Conservation (phyloP, 1,140 invertebrate genomes). For the Conus betulinus region DNA sequence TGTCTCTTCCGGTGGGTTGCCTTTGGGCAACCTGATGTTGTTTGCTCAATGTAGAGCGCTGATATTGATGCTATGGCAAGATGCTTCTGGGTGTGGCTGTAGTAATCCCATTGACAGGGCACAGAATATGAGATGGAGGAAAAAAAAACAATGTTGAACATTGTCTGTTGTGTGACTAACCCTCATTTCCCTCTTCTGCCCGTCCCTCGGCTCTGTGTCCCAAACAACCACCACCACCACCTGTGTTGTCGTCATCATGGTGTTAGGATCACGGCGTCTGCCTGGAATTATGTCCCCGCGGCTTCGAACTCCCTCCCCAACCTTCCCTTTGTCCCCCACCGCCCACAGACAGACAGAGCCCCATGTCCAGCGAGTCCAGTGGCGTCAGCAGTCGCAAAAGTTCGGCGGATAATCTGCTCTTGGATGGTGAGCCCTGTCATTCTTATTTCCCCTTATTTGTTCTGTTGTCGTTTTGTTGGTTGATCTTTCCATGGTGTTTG, state of each 20-base stretch:
- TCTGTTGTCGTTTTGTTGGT: too few relatives aligned
- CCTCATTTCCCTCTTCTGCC: neutral
- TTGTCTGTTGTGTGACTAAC: neutral
- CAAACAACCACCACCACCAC: neutral
- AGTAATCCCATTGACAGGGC: too few relatives aligned
- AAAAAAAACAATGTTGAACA: too few relatives aligned
- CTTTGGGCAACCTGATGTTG: too few relatives aligned
- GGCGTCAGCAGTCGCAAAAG: constrained; percentile 93
- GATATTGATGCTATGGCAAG: too few relatives aligned
- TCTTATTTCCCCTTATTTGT: neutral
- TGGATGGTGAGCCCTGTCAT: constrained; percentile 80
- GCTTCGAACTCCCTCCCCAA: constrained; percentile 66
- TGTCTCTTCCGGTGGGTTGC: too few relatives aligned
- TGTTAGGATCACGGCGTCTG: constrained; percentile 51
- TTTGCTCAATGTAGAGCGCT: too few relatives aligned
- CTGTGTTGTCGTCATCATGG: neutral
- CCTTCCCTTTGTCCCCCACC: constrained; percentile 60
- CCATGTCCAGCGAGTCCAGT: constrained; percentile 90
- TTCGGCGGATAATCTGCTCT: constrained; percentile 90
- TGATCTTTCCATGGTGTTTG: too few relatives aligned
- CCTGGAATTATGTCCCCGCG: constrained; percentile 64
- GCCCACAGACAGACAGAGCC: constrained; percentile 77
- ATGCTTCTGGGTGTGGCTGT: too few relatives aligned
- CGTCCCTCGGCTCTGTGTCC: neutral
- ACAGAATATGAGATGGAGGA: too few relatives aligned